Evolutionary conservation across 2,113 vertebrate genomes (phyloP), one percentile per base, ranked within the genome.

Genomic region (Colistium nudipinnis): DNA sequence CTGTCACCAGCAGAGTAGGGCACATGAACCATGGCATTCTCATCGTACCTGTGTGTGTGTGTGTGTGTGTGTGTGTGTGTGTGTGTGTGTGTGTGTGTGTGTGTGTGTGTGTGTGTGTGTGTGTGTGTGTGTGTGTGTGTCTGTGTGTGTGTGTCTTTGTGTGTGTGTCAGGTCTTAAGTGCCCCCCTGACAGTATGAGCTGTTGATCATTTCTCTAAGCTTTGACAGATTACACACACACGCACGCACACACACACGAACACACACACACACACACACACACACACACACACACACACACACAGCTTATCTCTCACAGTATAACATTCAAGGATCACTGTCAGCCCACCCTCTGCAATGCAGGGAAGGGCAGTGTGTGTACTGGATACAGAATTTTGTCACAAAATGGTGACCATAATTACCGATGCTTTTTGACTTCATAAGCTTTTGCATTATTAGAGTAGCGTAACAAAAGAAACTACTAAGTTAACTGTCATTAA

Each of bases 181-280:
- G 88, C 83, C 73, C 78, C 64, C 74, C 71, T 83, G 85, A 81
- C 83, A 86, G 79, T 60, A 31, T 69, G 82, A 84, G 78, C 75
- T 74, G 80, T 76, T 83, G 83, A 86, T 89, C 31, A 25, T 83
- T 85, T 69, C 84, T 79, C 53, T 14, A 28, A 74, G 62, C 72
- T 63, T 57, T 84, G 82, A 82, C 83, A 85, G 76, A 80, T 82
- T 52, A 66, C 45, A 78, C 35, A 30, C 60, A 39, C 22, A 54
- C 66, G 74, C 69, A 70, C 44, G 47, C 22, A 54, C 66, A 77
- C 69, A 70, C 44, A 28, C n/a, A n/a, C n/a, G n/a, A n/a, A 66
- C 45, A 78, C 35, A 30, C 60, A 66, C 45, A 78, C 35, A 30
- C 60, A 66, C 45, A 78, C 35, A 30, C 60, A 66, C 45, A 78